Percentiles rank a stretch among this genome's conserved stretches.
Evolutionary conservation across 2,797 vertebrate species (phyloP).

Genomic region (Mus spretus): DNA sequence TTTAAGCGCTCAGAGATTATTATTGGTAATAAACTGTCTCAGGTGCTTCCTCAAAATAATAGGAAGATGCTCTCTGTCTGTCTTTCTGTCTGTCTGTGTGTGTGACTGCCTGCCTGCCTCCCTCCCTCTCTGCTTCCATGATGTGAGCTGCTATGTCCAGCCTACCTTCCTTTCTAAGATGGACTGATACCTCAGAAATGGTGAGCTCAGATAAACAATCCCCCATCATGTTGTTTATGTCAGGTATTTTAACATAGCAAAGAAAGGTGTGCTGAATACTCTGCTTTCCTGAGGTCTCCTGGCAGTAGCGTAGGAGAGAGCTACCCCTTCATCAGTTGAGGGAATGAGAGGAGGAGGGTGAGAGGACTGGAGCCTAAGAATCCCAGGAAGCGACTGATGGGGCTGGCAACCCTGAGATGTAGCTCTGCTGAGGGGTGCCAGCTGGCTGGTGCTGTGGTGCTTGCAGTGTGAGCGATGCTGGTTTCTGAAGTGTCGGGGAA

Average conservation of each 20-base stretch:
- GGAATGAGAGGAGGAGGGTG: background rate
- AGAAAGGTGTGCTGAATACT: background rate
- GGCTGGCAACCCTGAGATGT: background rate
- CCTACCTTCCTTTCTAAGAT: background rate
- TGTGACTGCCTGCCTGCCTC: background rate
- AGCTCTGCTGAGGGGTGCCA: background rate
- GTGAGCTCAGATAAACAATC: background rate
- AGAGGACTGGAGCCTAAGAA: background rate
- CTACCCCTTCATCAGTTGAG: background rate
- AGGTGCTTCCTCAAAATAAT: background rate
- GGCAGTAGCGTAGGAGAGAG: background rate
- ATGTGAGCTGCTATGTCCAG: background rate
- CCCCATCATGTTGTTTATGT: background rate
- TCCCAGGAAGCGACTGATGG: background rate
- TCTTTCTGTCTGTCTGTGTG: background rate
- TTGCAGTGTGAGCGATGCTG: background rate
- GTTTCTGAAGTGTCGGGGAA: conserved; percentile 3
- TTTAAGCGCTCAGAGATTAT: conserved; percentile 24
- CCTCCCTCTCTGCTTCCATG: background rate
- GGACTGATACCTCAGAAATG: background rate
- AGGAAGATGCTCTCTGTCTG: background rate
- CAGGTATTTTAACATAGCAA: background rate
- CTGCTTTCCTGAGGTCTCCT: background rate
- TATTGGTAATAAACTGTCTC: background rate
- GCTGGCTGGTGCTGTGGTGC: background rate